Conservation (phyloP, 2,113 vertebrate genomes). For the Steatornis caripensis region DNA sequence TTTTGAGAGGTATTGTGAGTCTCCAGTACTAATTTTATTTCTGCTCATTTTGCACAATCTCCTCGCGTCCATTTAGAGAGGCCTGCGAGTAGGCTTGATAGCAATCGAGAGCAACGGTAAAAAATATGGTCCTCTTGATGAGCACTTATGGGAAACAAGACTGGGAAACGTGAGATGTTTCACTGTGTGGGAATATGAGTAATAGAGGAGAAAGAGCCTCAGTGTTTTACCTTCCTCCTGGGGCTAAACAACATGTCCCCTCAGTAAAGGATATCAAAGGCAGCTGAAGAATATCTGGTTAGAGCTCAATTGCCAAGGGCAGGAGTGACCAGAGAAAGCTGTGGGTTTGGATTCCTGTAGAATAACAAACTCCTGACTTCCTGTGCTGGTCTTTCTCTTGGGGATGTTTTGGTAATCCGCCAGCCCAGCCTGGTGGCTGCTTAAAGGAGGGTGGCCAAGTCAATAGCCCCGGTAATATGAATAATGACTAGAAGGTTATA, state of each 20-base stretch:
- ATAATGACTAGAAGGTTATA: conserved; percentile 2
- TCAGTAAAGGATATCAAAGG: conserved; percentile 23
- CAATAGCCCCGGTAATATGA: not conserved
- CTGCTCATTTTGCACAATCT: not conserved
- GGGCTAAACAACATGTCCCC: conserved; percentile 1
- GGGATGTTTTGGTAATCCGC: conserved; percentile 33
- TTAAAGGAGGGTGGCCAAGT: not conserved
- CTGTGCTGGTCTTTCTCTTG: not conserved
- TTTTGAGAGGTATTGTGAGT: conserved; percentile 3
- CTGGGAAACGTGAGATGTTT: conserved; percentile 27
- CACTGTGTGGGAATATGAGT: not conserved
- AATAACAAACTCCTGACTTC: not conserved
- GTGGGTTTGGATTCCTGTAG: conserved; percentile 14
- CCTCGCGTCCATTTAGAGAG: not conserved
- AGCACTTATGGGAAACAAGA: conserved; percentile 16
- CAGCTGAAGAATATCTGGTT: conserved; percentile 17
- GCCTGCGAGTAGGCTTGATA: not conserved
- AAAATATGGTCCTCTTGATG: conserved; percentile 21
- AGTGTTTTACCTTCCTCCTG: not conserved
- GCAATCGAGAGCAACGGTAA: conserved; percentile 6
- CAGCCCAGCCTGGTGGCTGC: not conserved
- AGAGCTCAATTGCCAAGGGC: not conserved
- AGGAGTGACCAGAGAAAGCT: conserved; percentile 33
- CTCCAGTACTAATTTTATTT: conserved; percentile 1
- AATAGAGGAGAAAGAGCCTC: not conserved